Base-by-base conservation (phyloP, 2,888 invertebrate genomes). In the Drosophila diplacantha region DNA sequence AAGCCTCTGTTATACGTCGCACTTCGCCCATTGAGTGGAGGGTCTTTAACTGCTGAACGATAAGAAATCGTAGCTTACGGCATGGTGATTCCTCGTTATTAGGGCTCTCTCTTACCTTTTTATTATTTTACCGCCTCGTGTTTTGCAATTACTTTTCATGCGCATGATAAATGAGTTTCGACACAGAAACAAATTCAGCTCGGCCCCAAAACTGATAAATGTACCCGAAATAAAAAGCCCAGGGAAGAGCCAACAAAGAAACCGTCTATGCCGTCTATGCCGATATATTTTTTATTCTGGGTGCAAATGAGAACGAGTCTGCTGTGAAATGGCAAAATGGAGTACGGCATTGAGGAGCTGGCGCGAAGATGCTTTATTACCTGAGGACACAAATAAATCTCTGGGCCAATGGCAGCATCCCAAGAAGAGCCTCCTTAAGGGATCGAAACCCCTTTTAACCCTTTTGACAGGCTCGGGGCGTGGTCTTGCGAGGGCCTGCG, bases 101-200 rank as follows among this genome's bases (percentile, higher is more conserved):
- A 41, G 24, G 38, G n/a, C 61, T 44, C 63, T 44, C 52, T 26
- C 37, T 56, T 47, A 34, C 12, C 39, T 59, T 50, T 44, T 58
- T 59, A 58, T 59, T 58, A 44, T 57, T 58, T 57, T 72, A 72
- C 56, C 61, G 64, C 51, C 63, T 62, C 64, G 49, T 64, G 74
- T 77, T 72, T 79, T 41, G 72, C 74, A 76, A 82, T 65, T 24
- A 57, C 56, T 60, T 69, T 65, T 67, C 43, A 26, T 55, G 44
- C 52, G 37, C 53, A 71, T 74, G 81, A 77, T 77, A 74, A 78
- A 82, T 77, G 83, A 58, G 69, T 60, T 73, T 41, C 60, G 47
- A 69, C 41, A 64, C 39, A 65, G 43, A 46, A 59, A 69, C 64
- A 65, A 72, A 64, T 66, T 69, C 66, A 64, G 56, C 44, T 49